Evolutionary conservation across 2,113 vertebrate genomes (phyloP).

Genomic region (Catagonus wagneri): DNA sequence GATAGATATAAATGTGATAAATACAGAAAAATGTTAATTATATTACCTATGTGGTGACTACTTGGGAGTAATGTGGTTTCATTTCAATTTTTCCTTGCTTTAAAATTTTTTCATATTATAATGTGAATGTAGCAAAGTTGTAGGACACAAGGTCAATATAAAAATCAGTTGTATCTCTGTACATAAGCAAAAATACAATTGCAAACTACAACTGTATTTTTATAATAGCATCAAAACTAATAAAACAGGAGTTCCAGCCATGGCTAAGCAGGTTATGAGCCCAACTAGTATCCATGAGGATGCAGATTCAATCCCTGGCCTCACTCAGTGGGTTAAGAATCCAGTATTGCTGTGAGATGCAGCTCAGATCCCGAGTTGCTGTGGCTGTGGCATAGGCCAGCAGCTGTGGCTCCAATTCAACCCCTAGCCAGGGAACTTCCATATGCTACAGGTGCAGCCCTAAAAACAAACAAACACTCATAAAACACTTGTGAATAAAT

Average conservation of each 20-base stretch:
- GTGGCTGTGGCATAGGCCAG: no score
- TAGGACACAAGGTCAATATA: background rate
- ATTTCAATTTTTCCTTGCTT: background rate
- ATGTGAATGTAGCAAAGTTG: constrained; percentile 22
- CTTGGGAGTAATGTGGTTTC: background rate
- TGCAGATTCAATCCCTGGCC: no score
- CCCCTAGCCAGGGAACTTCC: no score
- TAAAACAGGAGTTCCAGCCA: background rate
- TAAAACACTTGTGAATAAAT: background rate
- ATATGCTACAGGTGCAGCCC: no score
- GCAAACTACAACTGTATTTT: background rate
- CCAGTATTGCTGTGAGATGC: no score
- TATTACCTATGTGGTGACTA: background rate
- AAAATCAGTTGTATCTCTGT: background rate
- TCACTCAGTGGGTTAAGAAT: no score
- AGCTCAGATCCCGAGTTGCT: no score
- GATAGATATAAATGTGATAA: background rate
- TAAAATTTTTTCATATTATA: constrained; percentile 48
- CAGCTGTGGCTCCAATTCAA: no score
- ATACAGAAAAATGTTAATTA: background rate
- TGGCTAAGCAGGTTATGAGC: no score
- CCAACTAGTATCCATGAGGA: no score
- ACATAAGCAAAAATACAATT: constrained; percentile 35
- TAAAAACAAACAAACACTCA: background rate
- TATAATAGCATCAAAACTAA: background rate